phyloP scores from a whole-genome alignment of 2,113 vertebrate genomes.

The Nyctibius bracteatus region DNA sequence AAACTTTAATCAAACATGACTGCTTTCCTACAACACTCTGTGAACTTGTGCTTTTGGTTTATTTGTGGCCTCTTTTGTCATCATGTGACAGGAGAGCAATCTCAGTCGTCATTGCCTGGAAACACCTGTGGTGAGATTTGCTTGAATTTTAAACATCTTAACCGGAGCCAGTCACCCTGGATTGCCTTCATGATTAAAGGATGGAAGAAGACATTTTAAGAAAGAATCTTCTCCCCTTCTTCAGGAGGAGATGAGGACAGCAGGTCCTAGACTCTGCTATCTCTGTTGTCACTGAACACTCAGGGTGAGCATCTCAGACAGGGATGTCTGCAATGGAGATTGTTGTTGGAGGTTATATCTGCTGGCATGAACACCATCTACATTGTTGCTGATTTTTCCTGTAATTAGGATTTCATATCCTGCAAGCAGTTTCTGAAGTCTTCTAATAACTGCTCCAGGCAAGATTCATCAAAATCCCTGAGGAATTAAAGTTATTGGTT shows the following conservation, averaged over 20 bases:
- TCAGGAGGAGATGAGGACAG: background rate
- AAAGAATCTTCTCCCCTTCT: background rate
- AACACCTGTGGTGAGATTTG: background rate
- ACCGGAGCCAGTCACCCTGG: background rate
- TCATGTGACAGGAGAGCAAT: background rate
- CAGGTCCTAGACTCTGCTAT: background rate
- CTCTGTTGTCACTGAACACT: background rate
- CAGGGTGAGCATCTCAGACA: background rate
- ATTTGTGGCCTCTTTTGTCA: background rate
- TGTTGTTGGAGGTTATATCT: background rate
- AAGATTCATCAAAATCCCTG: background rate
- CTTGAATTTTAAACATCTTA: background rate
- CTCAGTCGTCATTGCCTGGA: background rate
- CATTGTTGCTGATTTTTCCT: background rate
- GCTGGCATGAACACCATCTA: no score
- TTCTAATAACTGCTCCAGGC: no score
- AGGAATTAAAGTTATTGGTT: background rate
- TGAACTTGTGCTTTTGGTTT: background rate
- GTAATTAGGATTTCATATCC: background rate
- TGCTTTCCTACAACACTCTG: background rate
- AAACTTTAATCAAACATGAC: background rate
- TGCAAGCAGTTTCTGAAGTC: background rate
- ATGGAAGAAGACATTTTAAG: background rate
- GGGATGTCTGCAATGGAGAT: background rate
- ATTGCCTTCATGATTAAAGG: background rate